Base-by-base conservation (phyloP, 2,888 invertebrate genomes). In the Drosophila neonasuta region DNA sequence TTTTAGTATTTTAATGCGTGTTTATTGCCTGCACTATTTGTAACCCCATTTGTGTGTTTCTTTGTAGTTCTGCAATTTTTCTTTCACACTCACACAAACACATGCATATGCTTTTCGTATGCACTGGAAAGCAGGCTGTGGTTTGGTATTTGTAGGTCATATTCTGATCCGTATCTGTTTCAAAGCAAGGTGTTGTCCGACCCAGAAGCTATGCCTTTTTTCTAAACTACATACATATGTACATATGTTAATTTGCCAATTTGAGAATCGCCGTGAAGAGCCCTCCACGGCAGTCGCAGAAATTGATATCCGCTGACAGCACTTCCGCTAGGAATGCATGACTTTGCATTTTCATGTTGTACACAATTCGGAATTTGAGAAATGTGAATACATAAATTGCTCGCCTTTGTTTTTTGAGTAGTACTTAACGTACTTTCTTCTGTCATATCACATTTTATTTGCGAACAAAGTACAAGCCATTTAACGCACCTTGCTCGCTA, bases 121-220 rank as follows among this genome's bases (percentile, higher is more conserved):
- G 24, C 41, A 52, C 39, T 51, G 51, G 39, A 39, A 51, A 39
- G 51, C 13, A 15, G 24, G 36, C 9, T 44, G 9, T 32, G 30
- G 8, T 24, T 24, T 1, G 29, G 52, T 20, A 45, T 46, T 51
- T 74, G 61, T 86, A 39, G 71, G 71, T 30, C 67, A 71, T 45
- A 59, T 59, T 71, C 51, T 61, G 58, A 59, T 61, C 55, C 17
- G 57, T 52, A 74, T 55, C 44, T 50, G 39, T 71, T 86, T 80
- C 60, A 39, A 13, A 75, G 50, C 85, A 55, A 13, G 13, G 39
- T 13, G 68, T 69, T 75, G 32, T 50, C 39, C 79, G 81, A 86
- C 86, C 85, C 67, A 86, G 81, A 86, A 82, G 79, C 34, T 34
- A 13, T 54, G 56, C 17, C 20, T 49, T 42, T 49, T 58, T 67